Evolutionary conservation across 2,888 invertebrate species (phyloP), one percentile per base, ranked within the genome.

Genomic region (Luperina nickerlii): DNA sequence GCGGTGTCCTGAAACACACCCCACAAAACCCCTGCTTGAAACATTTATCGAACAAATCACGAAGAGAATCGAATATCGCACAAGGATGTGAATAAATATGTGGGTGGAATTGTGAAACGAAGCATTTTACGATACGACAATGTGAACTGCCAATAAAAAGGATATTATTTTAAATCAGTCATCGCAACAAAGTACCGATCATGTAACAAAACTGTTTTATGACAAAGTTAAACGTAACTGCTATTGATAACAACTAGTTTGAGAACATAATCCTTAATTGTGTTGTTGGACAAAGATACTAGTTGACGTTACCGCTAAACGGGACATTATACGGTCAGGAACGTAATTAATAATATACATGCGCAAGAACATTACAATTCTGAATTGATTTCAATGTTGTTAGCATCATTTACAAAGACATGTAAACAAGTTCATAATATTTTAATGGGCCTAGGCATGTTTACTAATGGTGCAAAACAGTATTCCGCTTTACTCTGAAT

Each of bases 131-230:
- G 87, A 90, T 84, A 84, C 85, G 67, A 83, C 89, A 82, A 83
- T 83, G 67, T 77, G 74, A 90, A 83, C 77, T 79, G 81, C 79
- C 81, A 80, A 81, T 90, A 90, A 89, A 89, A 90, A 86, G 82
- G 84, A 82, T 78, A 86, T 87, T 82, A 90, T 90, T 89, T 90
- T 87, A 89, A 89, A 90, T 90, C 90, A 87, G 78, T 79, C 80
- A 84, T 78, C 75, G 79, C 42, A 84, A 87, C 82, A 81, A 86
- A 85, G 82, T 80, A 83, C 85, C 83, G 88, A 87, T 85, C 87
- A 87, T 83, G 84, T 85, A 87, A 89, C 89, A 83, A 78, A 82
- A 85, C 78, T 51, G 75, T 89, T 90, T 90, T 87, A 90, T 89
- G 82, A 81, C 74, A 57, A 84, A 87, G 73, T 87, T 32, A 85